Evolutionary conservation across 2,888 invertebrate species (phyloP), one percentile per base, ranked within the genome.

Genomic region (Drosophila austrosaltans): DNA sequence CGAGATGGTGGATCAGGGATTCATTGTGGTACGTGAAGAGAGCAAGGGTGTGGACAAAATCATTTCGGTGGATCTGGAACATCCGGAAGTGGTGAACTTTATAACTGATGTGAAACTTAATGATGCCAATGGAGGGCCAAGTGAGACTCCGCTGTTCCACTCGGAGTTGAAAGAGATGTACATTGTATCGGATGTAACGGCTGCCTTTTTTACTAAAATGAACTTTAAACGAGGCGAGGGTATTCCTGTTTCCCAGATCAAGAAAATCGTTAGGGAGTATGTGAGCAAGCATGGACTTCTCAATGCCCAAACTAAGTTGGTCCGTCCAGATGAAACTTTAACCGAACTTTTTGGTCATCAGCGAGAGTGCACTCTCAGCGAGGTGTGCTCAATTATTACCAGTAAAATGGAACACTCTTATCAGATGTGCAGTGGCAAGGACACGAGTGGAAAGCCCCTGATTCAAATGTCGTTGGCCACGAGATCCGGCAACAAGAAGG

Each of bases 401-500:
- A 93, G 93, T 10, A 94, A 95, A 87, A 96, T 98, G 96, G 85
- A 90, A 56, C 91, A 92, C 66, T 91, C 91, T 0, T 93, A 91
- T 72, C 92, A 92, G 61, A 93, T 93, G 93, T 89, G 91, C 69
- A 91, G 89, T 58, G 87, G 86, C 42, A 92, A 90, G 63, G 91
- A 89, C 44, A 92, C 93, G 22, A 88, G 88, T 79, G 96, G 95
- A 91, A 93, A 97, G 60, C 95, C 96, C 40, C 95, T 96, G 3
- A 95, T 98, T 78, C 95, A 94, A 80, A 95, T 98, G 93, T 94
- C 94, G 16, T 94, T 97, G 5, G 95, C 94, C 22, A 95, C 95
- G n/a, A 93, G 98, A 69, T 95, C 96, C 25, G 96, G 97, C 25
- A 97, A 97, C 91, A 98, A 98, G 91, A 98, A 97, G 94, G 98